phyloP scores from a whole-genome alignment of 2,797 vertebrate genomes.

The Gymnodraco acuticeps region DNA sequence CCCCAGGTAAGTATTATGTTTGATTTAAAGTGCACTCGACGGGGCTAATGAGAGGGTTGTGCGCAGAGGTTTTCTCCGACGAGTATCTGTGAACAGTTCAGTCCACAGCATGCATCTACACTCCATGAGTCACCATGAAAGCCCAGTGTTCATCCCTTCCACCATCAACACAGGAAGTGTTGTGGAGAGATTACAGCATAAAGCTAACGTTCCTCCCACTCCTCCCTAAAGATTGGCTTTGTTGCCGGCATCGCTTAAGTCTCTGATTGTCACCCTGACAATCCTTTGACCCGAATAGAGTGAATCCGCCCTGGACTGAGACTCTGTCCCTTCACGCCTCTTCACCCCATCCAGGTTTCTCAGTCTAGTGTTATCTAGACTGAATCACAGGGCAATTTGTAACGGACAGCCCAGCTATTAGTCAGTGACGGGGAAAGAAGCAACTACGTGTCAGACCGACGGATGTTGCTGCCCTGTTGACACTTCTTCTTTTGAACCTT shows the following conservation, averaged over 20 bases:
- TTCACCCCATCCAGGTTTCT: conserved; percentile 63
- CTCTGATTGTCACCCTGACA: conserved; percentile 75
- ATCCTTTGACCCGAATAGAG: conserved; percentile 69
- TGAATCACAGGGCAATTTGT: conserved; percentile 84
- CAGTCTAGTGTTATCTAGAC: conserved; percentile 71
- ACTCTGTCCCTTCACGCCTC: conserved; percentile 53
- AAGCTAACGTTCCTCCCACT: conserved; percentile 43
- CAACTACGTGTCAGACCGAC: conserved; percentile 77
- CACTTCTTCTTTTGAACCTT: conserved; percentile 60
- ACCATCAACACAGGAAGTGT: background rate
- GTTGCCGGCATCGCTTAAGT: conserved; percentile 48
- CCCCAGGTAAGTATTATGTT: background rate
- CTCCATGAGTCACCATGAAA: background rate
- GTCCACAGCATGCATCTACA: background rate
- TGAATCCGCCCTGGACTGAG: conserved; percentile 44
- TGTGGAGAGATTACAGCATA: conserved; percentile 46
- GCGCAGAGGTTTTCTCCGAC: background rate
- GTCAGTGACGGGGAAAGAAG: conserved; percentile 77
- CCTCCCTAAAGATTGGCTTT: conserved; percentile 66
- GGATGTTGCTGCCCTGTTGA: conserved; percentile 75
- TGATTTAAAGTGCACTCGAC: background rate
- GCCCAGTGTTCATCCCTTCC: background rate
- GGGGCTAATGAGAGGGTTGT: background rate
- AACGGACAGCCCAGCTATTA: conserved; percentile 81
- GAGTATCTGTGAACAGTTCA: background rate